Conservation (phyloP, 30 jellyfish, hydroid and myxozoan species). For the Nemopilema nomurai region DNA sequence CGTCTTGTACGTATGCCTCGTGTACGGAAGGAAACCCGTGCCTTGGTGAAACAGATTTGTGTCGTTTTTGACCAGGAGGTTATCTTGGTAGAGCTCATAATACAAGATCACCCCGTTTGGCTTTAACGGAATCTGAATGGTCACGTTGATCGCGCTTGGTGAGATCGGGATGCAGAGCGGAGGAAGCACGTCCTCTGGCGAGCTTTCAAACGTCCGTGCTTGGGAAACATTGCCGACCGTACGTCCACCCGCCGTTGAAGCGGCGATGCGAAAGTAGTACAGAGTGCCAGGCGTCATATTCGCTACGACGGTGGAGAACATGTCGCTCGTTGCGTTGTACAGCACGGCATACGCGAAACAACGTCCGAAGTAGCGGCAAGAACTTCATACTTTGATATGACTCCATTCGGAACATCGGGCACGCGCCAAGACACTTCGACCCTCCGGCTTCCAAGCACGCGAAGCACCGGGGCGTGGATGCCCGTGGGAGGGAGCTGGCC, state of each 20-base stretch:
- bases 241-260: conserved; percentile 87
- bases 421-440: conserved; percentile 83
- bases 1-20: conserved; percentile 79
- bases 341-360: conserved; percentile 36
- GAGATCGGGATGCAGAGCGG: conserved; percentile 71
- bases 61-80: conserved; percentile 52
- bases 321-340: conserved; percentile 31
- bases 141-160: conserved; percentile 63
- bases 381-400: conserved; percentile 69
- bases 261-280: conserved; percentile 81
- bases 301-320: conserved; percentile 16
- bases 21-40: conserved; percentile 75
- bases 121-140: conserved; percentile 67
- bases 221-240: conserved; percentile 57
- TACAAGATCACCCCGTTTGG: conserved; percentile 84
- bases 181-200: conserved; percentile 84
- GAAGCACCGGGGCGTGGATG: conserved; percentile 79
- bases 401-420: conserved; percentile 81
- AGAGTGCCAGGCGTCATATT: conserved; percentile 82
- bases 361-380: conserved; percentile 24
- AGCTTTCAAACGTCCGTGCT: conserved; percentile 88
- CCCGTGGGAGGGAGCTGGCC: conserved; percentile 96
- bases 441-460: conserved; percentile 84
- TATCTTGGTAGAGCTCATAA: conserved; percentile 70
- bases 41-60: conserved; percentile 39